Conservation (phyloP, 2,797 vertebrate genomes). For the Etheostoma perlongum region DNA sequence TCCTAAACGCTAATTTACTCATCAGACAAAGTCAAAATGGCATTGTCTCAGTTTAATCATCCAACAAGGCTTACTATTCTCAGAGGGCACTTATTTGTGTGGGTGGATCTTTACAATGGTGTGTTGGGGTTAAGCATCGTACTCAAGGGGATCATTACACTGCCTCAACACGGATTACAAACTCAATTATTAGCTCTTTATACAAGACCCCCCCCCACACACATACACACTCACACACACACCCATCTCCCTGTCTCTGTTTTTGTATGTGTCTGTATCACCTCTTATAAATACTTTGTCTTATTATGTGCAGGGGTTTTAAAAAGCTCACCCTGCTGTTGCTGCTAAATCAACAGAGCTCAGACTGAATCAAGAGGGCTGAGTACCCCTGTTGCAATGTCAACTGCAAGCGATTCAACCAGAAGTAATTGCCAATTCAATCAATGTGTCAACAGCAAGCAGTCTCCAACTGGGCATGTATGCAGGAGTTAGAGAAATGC, state of each 20-base stretch:
- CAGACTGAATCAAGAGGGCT: constrained; percentile 55
- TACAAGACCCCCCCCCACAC: background rate
- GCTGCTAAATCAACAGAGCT: constrained; percentile 65
- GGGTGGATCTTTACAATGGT: constrained; percentile 71
- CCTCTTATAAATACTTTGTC: constrained; percentile 34
- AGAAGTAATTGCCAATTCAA: constrained; percentile 79
- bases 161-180: constrained; percentile 76
- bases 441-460: constrained; percentile 79
- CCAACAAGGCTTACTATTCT: constrained; percentile 69
- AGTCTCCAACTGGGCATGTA: constrained; percentile 48
- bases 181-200: constrained; percentile 67
- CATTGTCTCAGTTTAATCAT: constrained; percentile 70
- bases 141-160: constrained; percentile 72
- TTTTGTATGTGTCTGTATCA: constrained; percentile 32
- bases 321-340: constrained; percentile 48
- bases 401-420: constrained; percentile 67
- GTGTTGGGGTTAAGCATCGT: constrained; percentile 72
- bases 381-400: constrained; percentile 68
- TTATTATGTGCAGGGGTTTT: constrained; percentile 44
- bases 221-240: background rate
- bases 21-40: constrained; percentile 56
- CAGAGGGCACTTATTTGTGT: constrained; percentile 66
- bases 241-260: constrained; percentile 9
- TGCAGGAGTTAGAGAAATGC: constrained; percentile 52
- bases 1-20: constrained; percentile 24